Evolutionary conservation across 2,113 vertebrate species (phyloP), one percentile per base, ranked within the genome.

Genomic region (Tapirus terrestris): DNA sequence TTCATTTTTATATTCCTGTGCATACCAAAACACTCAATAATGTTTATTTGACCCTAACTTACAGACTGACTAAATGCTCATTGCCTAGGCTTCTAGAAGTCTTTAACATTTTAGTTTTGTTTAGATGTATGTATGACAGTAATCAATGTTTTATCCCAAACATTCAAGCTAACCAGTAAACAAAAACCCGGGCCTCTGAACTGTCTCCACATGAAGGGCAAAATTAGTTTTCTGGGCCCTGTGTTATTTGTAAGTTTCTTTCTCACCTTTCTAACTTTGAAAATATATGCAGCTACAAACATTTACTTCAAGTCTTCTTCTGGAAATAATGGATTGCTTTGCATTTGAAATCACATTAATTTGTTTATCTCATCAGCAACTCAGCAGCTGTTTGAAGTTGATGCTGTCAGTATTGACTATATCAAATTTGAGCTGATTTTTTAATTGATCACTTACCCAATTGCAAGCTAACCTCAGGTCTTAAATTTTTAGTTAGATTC

Each of bases 371-470:
- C 48, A 81, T 96, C 81, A 60, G 33, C 61, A 84, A 65, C 29
- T 82, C 53, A 56, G 29, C 51, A 91, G 65, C 80, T 96, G 63
- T 68, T 95, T 67, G 58, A 96, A 65, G 63, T 21, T 89, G 68
- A 89, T 80, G 23, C 29, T 96, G 21, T 97, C 79, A 84, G 20
- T 89, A 96, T 87, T 70, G 75, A 94, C 56, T 61, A 63, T 73
- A 92, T 96, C 79, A 93, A 94, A 97, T 96, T 72, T 94, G 91
- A 89, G 33, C 63, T 93, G 81, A 80, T 92, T 92, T 95, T 94
- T 97, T 94, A 89, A 97, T 82, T 81, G 89, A 96, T 96, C 82
- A 87, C 33, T 96, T 97, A 79, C 4, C 21, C 73, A 96, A 33
- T 53, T 95, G n/a, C 9, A 93, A 95, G 29, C 14, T 84, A 92